phyloP scores from a whole-genome alignment of 2,797 vertebrate genomes.

The Nannoperca obscura region DNA sequence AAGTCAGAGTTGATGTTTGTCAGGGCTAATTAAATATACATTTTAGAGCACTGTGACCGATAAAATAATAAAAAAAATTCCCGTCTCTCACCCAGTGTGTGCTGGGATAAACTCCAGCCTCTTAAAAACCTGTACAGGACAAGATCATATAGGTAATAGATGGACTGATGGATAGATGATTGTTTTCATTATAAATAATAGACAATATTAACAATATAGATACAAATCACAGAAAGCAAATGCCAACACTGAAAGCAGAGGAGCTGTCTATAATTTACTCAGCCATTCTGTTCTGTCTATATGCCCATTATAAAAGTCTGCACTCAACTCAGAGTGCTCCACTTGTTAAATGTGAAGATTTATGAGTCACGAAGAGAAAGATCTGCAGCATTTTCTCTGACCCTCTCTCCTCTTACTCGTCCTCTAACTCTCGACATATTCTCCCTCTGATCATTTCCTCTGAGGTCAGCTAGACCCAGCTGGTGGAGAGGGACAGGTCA shows the following conservation, averaged over 20 bases:
- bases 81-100: neutral
- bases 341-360: slow-evolving; percentile 65
- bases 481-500: slow-evolving; percentile 68
- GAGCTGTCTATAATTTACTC: slow-evolving; percentile 1
- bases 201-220: neutral
- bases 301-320: slow-evolving; percentile 31
- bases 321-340: slow-evolving; percentile 50
- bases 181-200: neutral
- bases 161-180: neutral
- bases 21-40: neutral
- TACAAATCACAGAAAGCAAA: neutral
- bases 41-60: neutral
- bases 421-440: slow-evolving; percentile 59
- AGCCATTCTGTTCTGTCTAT: slow-evolving; percentile 21
- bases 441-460: slow-evolving; percentile 68
- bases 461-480: slow-evolving; percentile 70
- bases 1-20: neutral
- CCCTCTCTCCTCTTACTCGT: slow-evolving; percentile 47
- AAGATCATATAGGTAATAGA: neutral
- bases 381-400: slow-evolving; percentile 60
- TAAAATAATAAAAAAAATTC: neutral
- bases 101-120: neutral
- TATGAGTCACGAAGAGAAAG: slow-evolving; percentile 67
- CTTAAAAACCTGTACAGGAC: neutral
- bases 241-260: slow-evolving; percentile 3